Evolutionary conservation across 2,113 vertebrate species (phyloP), one percentile per base, ranked within the genome.

Genomic region (Lipotes vexillifer): DNA sequence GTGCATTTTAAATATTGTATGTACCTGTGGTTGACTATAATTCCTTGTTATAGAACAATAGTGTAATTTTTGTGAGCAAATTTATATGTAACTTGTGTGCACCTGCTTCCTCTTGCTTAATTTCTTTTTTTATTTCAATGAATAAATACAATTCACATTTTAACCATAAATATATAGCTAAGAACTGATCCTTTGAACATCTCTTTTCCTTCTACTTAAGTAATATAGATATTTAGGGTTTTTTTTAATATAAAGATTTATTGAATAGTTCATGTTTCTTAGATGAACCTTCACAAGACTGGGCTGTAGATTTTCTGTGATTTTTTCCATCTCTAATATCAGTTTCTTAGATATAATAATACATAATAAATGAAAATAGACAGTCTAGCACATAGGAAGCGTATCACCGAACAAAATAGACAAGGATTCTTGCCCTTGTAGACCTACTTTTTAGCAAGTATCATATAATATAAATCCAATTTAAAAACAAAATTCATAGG

Each of bases 31-130:
- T 18, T 96, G 68, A 66, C 85, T 18, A 55, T 83, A 97, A 94
- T 74, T 93, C 21, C 74, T 66, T 65, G 85, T 85, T 96, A 15
- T 77, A 87, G 78, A 96, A 92, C 75, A 97, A 85, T 4, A 65
- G 46, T 68, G 33, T 94, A 80, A 96, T 95, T 61, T 95, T 68
- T 86, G 59, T 97, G 63, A 92, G 78, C 5, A 97, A 82, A 96
- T 97, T 92, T 93, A 41, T 18, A 41, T 72, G 31, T 52, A 81
- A 93, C 57, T 97, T 97, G 14, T 94, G 87, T 90, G 2, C 72
- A 85, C 87, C 33, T 95, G 5, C 92, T 96, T 93, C 65, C 94
- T 75, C 52, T 96, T 57, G 88, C 91, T 93, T 69, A 71, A 86
- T 96, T 94, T 97, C 49, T 13, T 95, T n/a, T 63, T 93, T 92